Base-by-base conservation (phyloP, 2,113 vertebrate genomes). In the Sinocyclocheilus maitianheensis region DNA sequence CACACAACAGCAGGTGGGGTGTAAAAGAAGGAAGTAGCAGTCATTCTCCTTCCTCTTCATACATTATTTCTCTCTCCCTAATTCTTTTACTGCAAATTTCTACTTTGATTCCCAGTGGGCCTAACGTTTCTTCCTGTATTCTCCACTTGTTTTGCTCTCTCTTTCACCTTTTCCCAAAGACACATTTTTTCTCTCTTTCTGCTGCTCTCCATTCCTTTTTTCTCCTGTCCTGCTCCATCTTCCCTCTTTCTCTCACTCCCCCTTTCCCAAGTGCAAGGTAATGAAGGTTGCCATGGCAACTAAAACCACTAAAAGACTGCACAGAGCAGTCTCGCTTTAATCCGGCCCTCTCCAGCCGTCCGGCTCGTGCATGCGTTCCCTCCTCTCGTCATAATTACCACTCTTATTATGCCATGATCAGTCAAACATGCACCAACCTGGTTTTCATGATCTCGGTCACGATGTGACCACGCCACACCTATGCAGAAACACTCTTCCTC, bases 281-380 rank as follows among this genome's bases (percentile, higher is more conserved):
- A 95, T 95, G 95, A 96, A 94, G 92, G 96, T 97, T 96, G 94
- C 96, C 95, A 97, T 97, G 95, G 96, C 94, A 96, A 97, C 96
- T 95, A 96, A 94, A 95, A 94, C 94, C 94, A 94, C 30, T 34
- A 34, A 34, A 34, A 34, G 30, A 34, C 30, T 34, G 92, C 93
- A 93, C 92, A 91, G 94, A 94, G 92, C 93, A 85, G 93, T 93
- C 92, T 93, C 92, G 92, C 93, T 94, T 94, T 95, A 94, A 94
- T 95, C 94, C 93, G 91, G 92, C 92, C 93, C 92, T 93, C 94
- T 87, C 88, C 78, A 88, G 83, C 82, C 84, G n/a, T 81, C 77
- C 84, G 85, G 51, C 65, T 88, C 22, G 55, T 90, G 86, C 67
- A 80, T 83, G 67, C 78, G n/a, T 83, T 88, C 80, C 85, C 84